Evolutionary conservation across 2,888 invertebrate genomes (phyloP), one percentile per base, ranked within the genome.

Genomic region (Cenopis cana): DNA sequence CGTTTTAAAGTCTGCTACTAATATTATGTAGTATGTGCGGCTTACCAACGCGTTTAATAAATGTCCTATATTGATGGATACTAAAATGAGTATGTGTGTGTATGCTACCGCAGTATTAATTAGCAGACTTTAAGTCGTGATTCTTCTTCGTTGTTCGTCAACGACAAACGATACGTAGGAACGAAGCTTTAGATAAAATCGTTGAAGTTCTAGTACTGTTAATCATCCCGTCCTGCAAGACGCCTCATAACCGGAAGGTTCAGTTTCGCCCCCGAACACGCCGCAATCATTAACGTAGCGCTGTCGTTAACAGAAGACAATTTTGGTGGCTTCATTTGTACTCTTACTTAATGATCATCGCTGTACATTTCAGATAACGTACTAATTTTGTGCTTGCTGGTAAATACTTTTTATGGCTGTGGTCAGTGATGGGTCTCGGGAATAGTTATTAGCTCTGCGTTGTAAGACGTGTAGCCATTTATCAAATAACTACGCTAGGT

Each of bases 201-300:
- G 24, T 20, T 10, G 20, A n/a, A 62, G 62, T 62, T 20, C 36
- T 24, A n/a, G 54, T 64, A 64, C 64, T 64, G 64, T 62, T 50
- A 54, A 50, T 36, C 33, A 20, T 52, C 20, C 81, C 82, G 80
- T 84, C 84, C 82, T 82, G 79, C 74, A 69, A 76, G 74, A 74
- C 76, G 81, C 78, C 82, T 85, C 81, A 86, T 87, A 89, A 89
- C 89, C 84, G 85, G 89, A 89, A 89, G 88, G 89, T 89, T 87
- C 81, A 89, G 89, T 90, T 89, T 89, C 86, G 87, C 85, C 83
- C 82, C 83, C 86, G 81, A 88, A 76, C 77, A 81, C 77, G 60
- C 71, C 79, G 79, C 83, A 82, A 86, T 87, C 85, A 88, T 89
- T 88, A 89, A 83, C 81, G 83, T 81, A 76, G 79, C 79, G 79